Evolutionary conservation across 2,113 vertebrate genomes (phyloP).

Genomic region (Indicator indicator): DNA sequence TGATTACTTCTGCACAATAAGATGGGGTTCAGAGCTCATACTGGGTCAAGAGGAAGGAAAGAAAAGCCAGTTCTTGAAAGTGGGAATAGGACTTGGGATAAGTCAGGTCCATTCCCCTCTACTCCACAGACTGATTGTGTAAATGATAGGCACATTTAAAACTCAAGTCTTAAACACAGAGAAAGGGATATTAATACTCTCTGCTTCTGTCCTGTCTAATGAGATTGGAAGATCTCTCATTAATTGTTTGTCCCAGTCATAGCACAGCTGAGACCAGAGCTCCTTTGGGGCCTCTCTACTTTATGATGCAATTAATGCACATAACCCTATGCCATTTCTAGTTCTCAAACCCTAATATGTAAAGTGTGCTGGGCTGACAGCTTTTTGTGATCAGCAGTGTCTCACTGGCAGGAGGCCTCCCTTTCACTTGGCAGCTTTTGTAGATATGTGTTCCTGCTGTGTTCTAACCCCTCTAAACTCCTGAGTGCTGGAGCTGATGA

Average conservation of each 20-base stretch:
- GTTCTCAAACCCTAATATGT: fast-evolving
- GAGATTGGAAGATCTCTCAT: slow-evolving; percentile 11
- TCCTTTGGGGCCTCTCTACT: background rate
- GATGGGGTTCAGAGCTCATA: background rate
- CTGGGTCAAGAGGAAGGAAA: background rate
- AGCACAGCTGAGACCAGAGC: slow-evolving; percentile 1
- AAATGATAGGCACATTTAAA: background rate
- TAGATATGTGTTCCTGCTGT: background rate
- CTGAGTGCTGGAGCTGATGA: background rate
- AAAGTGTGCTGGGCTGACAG: background rate
- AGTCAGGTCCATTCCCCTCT: background rate
- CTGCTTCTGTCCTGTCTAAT: background rate
- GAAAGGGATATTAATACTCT: background rate
- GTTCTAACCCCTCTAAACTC: background rate
- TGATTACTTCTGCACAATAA: background rate
- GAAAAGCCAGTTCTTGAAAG: background rate
- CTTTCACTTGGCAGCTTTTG: background rate
- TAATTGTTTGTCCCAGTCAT: slow-evolving; percentile 2
- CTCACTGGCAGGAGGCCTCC: background rate
- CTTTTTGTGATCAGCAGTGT: background rate
- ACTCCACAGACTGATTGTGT: background rate
- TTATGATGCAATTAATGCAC: slow-evolving; percentile 27
- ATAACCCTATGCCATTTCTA: background rate
- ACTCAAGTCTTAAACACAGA: background rate
- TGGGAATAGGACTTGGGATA: background rate